These are phyloP conservation scores for Erynnis tages DNA, from an alignment of 2,888 invertebrate species.

Conservation along the genomic window DNA sequence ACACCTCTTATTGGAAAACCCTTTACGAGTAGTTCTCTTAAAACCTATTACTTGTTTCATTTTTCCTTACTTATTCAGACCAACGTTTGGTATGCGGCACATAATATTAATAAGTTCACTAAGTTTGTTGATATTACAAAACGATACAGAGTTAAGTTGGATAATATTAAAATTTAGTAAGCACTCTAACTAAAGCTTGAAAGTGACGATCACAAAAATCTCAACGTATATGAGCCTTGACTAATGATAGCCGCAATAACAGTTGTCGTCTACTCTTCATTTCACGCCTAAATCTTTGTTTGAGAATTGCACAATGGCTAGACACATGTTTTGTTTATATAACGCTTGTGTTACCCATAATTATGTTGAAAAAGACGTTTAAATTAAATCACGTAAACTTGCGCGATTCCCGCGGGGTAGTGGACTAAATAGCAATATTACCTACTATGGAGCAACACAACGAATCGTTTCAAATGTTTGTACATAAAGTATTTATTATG, in stretches of 20 bases:
- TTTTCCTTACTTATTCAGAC: too few species aligned
- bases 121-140: too few species aligned
- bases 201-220: not conserved
- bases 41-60: too few species aligned
- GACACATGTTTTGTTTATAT: slow-evolving; percentile 9
- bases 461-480: not conserved
- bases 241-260: not conserved
- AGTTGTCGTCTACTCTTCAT: not conserved
- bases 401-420: slow-evolving; percentile 28
- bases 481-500: not conserved
- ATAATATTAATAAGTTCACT: too few species aligned
- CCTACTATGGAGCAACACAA: slow-evolving; percentile 5
- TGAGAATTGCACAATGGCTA: slow-evolving; percentile 2
- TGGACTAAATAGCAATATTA: slow-evolving; percentile 25
- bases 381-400: slow-evolving; percentile 29
- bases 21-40: too few species aligned
- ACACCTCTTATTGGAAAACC: too few species aligned
- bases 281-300: not conserved
- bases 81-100: too few species aligned
- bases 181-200: too few species aligned
- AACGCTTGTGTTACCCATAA: slow-evolving; percentile 4
- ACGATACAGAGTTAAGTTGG: too few species aligned
- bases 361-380: slow-evolving; percentile 24
- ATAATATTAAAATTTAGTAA: too few species aligned
- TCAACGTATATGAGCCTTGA: not conserved